Evolutionary conservation across 2,888 invertebrate genomes (phyloP), one percentile per base, ranked within the genome.

Genomic region (Lasioglossum marginatum): DNA sequence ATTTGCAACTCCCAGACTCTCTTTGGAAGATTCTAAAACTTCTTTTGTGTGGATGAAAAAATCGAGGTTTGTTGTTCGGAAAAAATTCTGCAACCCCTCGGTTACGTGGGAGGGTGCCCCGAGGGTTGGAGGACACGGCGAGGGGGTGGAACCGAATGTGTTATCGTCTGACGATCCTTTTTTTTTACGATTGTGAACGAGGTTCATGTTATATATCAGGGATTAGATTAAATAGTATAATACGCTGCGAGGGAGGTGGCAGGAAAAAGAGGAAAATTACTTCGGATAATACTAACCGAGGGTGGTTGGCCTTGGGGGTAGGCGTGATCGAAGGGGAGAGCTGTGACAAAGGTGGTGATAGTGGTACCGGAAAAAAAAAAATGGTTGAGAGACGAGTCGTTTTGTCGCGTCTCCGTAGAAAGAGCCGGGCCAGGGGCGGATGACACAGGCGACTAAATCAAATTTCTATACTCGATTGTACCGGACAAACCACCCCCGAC

Each of bases 201-300:
- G 92, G 93, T 94, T 94, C 94, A 94, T 93, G 93, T 94, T 94
- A 93, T 94, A 94, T 93, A 94, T 95, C 95, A 94, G 94, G 95
- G 94, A 95, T 94, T 95, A 95, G 94, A 94, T 91, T 94, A 95
- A 94, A 93, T 94, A 94, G 93, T 91, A 91, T 93, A 94, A 93
- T 92, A 92, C 86, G 92, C 92, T 89, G 92, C 91, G 91, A 91
- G 81, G 74, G 83, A 91, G 91, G 91, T 92, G 92, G 92, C 90
- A 91, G 91, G 88, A 89, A 74, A 52, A 52, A 31, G 16, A 34
- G 31, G 27, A 27, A 66, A 66, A 66, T 66, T 66, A 66, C 66
- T 66, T 19, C 31, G 66, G 66, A 34, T 66, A 34, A 31, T 45
- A 71, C 19, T 16, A 77, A 43, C n/a, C 63, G 66, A 68, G 57